These are phyloP conservation scores for Morinoia aosen DNA, from an alignment of 2,888 invertebrate genomes.

Conservation along the genomic window DNA sequence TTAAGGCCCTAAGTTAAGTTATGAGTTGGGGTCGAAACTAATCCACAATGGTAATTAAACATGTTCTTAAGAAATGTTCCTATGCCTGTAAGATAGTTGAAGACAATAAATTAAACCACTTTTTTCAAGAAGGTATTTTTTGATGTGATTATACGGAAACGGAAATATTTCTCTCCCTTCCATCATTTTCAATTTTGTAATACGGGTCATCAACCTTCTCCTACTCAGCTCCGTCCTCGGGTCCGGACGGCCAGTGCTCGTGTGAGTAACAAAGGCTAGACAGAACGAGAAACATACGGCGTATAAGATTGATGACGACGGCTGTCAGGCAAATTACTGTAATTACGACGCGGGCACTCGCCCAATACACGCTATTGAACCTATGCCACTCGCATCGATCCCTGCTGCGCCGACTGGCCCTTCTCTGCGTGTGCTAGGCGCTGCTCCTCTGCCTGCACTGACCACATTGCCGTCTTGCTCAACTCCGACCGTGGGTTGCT, in stretches of 20 bases:
- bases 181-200: neutral
- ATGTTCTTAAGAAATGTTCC: too few species aligned
- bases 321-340: conserved; percentile 50
- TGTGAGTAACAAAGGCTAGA: neutral
- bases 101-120: too few species aligned
- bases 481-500: neutral
- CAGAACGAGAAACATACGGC: conserved; percentile 30
- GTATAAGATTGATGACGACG: conserved; percentile 33
- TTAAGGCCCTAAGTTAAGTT: too few species aligned
- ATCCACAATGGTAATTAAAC: too few species aligned
- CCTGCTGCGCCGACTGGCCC: neutral
- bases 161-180: neutral
- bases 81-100: too few species aligned
- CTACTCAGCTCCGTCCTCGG: neutral
- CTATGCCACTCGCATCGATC: conserved; percentile 32
- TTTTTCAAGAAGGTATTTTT: too few species aligned
- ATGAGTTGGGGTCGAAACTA: too few species aligned
- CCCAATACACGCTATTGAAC: conserved; percentile 37
- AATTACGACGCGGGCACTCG: conserved; percentile 13
- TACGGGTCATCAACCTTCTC: conserved; percentile 10
- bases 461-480: neutral
- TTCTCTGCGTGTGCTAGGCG: neutral
- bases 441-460: neutral
- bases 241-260: neutral
- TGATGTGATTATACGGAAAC: too few species aligned